Evolutionary conservation across 2,113 vertebrate species (phyloP).

Genomic region (Myotis brandtii): DNA sequence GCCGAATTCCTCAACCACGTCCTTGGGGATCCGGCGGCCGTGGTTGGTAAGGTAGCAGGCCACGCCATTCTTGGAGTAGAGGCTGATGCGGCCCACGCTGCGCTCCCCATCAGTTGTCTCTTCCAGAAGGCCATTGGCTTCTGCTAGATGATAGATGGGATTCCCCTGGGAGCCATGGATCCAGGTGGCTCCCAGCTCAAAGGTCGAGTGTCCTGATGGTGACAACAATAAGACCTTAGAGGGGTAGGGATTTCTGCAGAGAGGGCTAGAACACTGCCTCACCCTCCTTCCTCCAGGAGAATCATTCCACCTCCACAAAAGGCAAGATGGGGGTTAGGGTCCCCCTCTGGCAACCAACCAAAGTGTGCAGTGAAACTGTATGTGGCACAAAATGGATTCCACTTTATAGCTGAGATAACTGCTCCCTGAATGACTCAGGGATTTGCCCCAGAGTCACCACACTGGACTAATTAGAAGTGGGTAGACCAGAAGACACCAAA

Average conservation of each 20-base stretch:
- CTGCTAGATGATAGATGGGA: conserved; percentile 98
- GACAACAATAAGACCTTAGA: conserved; percentile 65
- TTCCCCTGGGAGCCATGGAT: conserved; percentile 99
- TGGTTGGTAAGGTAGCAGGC: conserved; percentile 97
- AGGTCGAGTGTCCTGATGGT: conserved; percentile 91
- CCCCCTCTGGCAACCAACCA: background rate
- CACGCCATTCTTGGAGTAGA: conserved; percentile 98
- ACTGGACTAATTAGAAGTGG: background rate
- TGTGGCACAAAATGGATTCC: background rate
- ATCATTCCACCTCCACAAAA: background rate
- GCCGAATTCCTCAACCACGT: conserved; percentile 99
- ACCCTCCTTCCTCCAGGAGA: background rate
- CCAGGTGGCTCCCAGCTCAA: conserved; percentile 99
- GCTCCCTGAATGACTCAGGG: background rate
- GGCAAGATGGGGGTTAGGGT: background rate
- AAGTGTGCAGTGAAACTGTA: background rate
- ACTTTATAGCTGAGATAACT: background rate
- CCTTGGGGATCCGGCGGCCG: conserved; percentile 96
- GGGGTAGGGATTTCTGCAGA: conserved; percentile 15
- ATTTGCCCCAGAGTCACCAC: background rate
- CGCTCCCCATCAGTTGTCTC: conserved; percentile 95
- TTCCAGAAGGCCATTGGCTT: conserved; percentile 97
- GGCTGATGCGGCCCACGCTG: conserved; percentile 96
- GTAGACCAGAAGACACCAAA: background rate
- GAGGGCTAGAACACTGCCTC: background rate